phyloP scores from a whole-genome alignment of 1,140 invertebrate species.

The Druon quercuslanigerum region DNA sequence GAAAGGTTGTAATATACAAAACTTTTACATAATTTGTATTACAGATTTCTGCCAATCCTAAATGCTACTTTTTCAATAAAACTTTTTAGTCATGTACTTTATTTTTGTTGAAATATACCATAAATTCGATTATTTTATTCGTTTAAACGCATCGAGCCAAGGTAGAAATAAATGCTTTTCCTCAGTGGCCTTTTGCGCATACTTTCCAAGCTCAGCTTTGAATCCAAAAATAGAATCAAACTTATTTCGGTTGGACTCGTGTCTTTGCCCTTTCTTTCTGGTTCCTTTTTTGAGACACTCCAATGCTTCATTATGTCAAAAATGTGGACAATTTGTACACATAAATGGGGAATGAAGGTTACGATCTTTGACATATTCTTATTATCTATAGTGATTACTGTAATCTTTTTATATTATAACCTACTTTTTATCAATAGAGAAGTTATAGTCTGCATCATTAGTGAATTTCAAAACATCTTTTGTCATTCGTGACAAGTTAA shows the following conservation, averaged over 20 bases:
- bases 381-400: too few relatives aligned
- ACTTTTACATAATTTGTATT: too few relatives aligned
- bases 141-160: neutral
- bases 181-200: slow-evolving; percentile 4
- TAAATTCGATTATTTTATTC: neutral
- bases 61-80: too few relatives aligned
- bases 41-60: too few relatives aligned
- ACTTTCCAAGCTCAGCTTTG: slow-evolving; percentile 22
- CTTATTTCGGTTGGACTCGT: slow-evolving; percentile 49
- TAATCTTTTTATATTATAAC: slow-evolving; percentile 5
- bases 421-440: slow-evolving; percentile 2
- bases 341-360: neutral
- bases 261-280: slow-evolving; percentile 33
- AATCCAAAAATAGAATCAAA: slow-evolving; percentile 49
- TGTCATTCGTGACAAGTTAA: too few relatives aligned
- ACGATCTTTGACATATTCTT: neutral
- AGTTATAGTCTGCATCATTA: slow-evolving; percentile 8
- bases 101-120: neutral
- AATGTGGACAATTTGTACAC: too few relatives aligned
- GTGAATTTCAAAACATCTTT: neutral
- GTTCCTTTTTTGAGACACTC: slow-evolving; percentile 34
- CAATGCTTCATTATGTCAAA: neutral
- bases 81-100: too few relatives aligned
- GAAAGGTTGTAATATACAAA: too few relatives aligned
- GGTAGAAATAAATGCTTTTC: neutral